Evolutionary conservation across 2,113 vertebrate genomes (phyloP), one percentile per base, ranked within the genome.

Genomic region (Neopipo cinnamomea): DNA sequence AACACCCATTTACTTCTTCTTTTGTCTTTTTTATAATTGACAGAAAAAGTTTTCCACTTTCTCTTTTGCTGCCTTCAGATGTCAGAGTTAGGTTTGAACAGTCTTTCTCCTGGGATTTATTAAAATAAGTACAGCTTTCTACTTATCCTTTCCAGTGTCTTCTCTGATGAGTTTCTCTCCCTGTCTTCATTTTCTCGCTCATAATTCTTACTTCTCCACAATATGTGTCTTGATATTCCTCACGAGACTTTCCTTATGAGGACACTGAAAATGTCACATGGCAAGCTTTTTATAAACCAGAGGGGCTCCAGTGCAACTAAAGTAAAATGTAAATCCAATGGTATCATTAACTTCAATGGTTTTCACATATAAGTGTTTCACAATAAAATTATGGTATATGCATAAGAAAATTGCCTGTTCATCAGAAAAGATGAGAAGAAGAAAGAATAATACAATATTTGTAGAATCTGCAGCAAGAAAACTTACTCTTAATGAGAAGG

Each of bases 1-100:
- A 84, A 66, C 44, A 88, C 37, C 42, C 23, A 74, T 92, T 95
- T 93, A 58, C 75, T 80, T 87, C 53, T 93, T 52, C 71, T 68
- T 91, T 89, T 73, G 52, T 92, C 61, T 72, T 89, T 91, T 85
- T 74, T 95, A 85, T 81, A 92, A 90, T 71, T 71, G 55, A 89
- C 85, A 93, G 85, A 88, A 92, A 82, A 93, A 37, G 41, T 84
- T 81, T 82, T 53, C 49, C 35, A 88, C 90, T 90, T 86, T 94
- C 42, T 93, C 56, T 93, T 95, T 67, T 96, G 22, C 76, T 62
- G 25, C 81, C 76, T 93, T 92, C 75, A 80, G 41, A 70, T 95
- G 73, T 92, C 85, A 92, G 88, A 80, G 16, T 10, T n/a, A 75
- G 9, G 31, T 86, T 86, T 92, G 62, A 96, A 74, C 63, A 46